Base-by-base conservation (phyloP, 2,113 vertebrate species). In the Circaetus gallicus region DNA sequence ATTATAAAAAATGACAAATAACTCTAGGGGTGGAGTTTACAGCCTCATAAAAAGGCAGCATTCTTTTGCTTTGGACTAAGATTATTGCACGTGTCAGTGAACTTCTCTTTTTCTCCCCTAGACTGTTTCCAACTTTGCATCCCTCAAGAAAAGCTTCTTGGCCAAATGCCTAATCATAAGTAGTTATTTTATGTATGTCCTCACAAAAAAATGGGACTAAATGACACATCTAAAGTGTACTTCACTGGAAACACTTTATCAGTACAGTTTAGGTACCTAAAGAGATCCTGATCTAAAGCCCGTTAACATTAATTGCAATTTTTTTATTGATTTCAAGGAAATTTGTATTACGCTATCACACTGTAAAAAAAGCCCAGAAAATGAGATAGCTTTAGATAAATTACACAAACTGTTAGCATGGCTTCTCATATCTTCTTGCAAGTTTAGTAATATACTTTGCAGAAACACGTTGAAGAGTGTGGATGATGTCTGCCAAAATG, bases 41-140 rank as follows among this genome's bases (percentile, higher is more conserved):
- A 81, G 61, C 52, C 61, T 70, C 42, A 74, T 59, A 87, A 91
- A 85, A 90, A 58, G 36, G 26, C 59, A 95, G 26, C 45, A 69
- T 72, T 71, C n/a, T 91, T 97, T 95, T 62, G 16, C 49, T 86
- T 95, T 89, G 86, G 78, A 90, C 66, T 90, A 71, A 94, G 95
- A 89, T 73, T 45, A 82, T 63, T 95, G 80, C 85, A 71, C 0
- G 0, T 82, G 32, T 59, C 90, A 84, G 70, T 63, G 69, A 97
- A 93, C 74, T 91, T 72, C 38, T 88, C 53, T 82, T 96, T 95
- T 85, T 76, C 76, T 89, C 29, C 31, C 50, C 24, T 42, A 90
- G 47, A 95, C 29, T 78, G 67, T 88, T 81, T 95, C 94, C 74
- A 98, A 93, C 71, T 95, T 97, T 91, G 58, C 49, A 96, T 76